Conservation (phyloP, 2,888 invertebrate genomes). For the Latheticus oryzae region DNA sequence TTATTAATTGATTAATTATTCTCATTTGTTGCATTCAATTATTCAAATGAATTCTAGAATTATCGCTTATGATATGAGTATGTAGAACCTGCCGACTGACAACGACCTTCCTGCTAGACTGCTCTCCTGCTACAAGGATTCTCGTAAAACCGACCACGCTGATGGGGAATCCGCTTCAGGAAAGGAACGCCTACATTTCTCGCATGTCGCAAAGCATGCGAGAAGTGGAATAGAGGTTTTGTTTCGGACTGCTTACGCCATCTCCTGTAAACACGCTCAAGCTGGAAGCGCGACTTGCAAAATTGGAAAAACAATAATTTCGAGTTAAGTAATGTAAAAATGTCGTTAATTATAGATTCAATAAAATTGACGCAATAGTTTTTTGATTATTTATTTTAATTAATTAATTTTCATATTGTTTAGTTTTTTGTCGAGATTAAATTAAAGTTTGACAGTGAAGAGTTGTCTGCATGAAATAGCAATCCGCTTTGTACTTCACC, state of each 20-base stretch:
- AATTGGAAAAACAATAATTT: no score
- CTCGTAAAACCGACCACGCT: constrained; percentile 59
- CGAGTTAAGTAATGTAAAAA: no score
- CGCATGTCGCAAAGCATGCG: constrained; percentile 27
- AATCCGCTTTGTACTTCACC: constrained; percentile 29
- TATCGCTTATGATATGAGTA: no score
- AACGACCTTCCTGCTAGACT: constrained; percentile 39
- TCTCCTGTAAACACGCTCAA: neutral
- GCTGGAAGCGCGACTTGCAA: no score
- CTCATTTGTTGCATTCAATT: neutral
- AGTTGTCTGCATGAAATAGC: no score
- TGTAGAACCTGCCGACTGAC: constrained; percentile 4
- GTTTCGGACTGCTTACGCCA: constrained; percentile 18
- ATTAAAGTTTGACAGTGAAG: constrained; percentile 24
- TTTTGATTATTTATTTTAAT: no score
- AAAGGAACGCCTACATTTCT: constrained; percentile 37
- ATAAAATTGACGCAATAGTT: no score
- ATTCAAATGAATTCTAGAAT: constrained; percentile 12
- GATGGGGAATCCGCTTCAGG: constrained; percentile 46
- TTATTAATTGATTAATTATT: constrained; percentile 1
- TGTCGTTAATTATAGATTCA: no score
- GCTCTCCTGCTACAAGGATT: constrained; percentile 54
- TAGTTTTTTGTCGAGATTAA: neutral
- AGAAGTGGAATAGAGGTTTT: constrained; percentile 1
- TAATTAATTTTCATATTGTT: no score